Base-by-base conservation (phyloP, 1,140 invertebrate species). In the Spodoptera litura region DNA sequence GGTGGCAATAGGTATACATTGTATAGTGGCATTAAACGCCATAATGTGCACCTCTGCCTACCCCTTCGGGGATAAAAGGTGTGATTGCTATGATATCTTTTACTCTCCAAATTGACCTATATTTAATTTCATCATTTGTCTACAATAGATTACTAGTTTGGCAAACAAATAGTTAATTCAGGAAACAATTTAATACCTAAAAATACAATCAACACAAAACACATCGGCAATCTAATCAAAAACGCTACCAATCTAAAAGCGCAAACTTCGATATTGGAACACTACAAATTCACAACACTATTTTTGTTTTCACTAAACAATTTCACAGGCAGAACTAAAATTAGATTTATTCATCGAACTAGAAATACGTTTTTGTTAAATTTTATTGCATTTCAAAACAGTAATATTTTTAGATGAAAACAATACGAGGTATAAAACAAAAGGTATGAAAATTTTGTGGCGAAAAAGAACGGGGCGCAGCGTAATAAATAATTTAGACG, bases 401-500 rank as follows among this genome's bases (percentile, higher is more conserved):
- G 25, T 31, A 27, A 27, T 27, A 27, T 38, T 38, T 62, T 49
- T 27, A n/a, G 61, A 12, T 27, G 10, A 52, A 68, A 68, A 51
- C 56, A 61, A 59, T 38, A 56, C 38, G 11, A 11, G 49, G 44
- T 35, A 62, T 64, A 75, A 53, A 75, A 75, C 73, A 75, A 75
- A 74, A 52, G 51, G 20, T 75, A 62, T 62, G 56, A 77, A 75
- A 75, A 71, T 76, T 72, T 61, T 56, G 55, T 51, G 15, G 38
- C 12, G 53, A 75, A 72, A 59, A 44, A 31, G 61, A 12, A 55
- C 49, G 13, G n/a, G 13, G n/a, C 53, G 55, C 13, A 56, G 75
- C 68, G 66, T 78, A 66, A 81, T 78, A 81, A 81, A 78, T 78
- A 81, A 81, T 81, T 81, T 81, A 74, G 70, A 31, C 44, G 55